Base-by-base conservation (phyloP, 2,797 vertebrate species). In the Lates japonicus region DNA sequence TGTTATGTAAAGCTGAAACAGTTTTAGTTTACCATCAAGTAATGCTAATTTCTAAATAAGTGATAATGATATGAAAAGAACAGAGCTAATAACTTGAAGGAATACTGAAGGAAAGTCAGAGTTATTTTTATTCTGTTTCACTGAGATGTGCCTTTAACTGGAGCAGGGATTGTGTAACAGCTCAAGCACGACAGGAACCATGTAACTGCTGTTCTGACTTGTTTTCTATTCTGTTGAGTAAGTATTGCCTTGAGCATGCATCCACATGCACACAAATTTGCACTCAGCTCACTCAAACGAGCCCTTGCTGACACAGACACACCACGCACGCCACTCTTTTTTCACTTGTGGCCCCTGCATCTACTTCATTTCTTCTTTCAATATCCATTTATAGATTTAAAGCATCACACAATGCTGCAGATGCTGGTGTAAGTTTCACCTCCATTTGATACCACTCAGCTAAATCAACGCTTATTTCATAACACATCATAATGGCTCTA, bases 131-230 rank as follows among this genome's bases (percentile, higher is more conserved):
- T 33, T 49, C 63, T 71, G 33, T 75, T 84, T 54, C 39, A 33
- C 52, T 11, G 68, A 25, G 66, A 70, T 52, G 57, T 76, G 68
- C 76, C 25, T 83, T 82, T 55, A 76, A 58, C 22, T 39, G 41
- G n/a, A 79, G 54, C 86, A 55, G 70, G 44, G 73, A 76, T 93
- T 93, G 91, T 76, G 89, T 84, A 94, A 94, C 81, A 76, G 77
- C 70, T 70, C 74, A 82, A 71, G 60, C 70, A 82, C 75, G 81
- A 86, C 88, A 92, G 87, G 90, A 93, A 90, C 89, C 89, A 75
- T 86, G 78, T 63, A 83, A 85, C 83, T 71, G 2, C n/a, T 86
- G 93, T 84, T 87, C 82, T 76, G 80, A 88, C 93, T 92, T 90
- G 91, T 92, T 90, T 88, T 86, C 66, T n/a, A 72, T 84, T 69